phyloP scores from a whole-genome alignment of 1,140 invertebrate genomes.

The Orchestia grillus region DNA sequence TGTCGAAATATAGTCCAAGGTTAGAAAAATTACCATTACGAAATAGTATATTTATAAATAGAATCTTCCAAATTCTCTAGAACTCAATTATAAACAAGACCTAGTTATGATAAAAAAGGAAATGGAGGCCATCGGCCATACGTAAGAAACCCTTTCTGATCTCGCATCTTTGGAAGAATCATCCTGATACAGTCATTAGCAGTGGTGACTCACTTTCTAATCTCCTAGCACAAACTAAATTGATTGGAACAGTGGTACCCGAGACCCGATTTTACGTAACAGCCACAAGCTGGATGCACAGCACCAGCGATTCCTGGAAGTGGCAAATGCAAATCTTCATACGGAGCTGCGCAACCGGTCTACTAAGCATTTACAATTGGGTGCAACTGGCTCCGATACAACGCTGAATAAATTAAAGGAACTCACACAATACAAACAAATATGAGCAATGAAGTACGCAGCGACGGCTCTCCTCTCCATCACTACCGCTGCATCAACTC shows the following conservation, averaged over 20 bases:
- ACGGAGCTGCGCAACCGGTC: background rate
- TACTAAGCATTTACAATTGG: conserved; percentile 1
- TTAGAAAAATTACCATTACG: background rate
- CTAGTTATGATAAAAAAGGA: conserved; percentile 41
- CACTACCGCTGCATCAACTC: background rate
- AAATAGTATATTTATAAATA: conserved; percentile 56
- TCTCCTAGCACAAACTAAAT: background rate
- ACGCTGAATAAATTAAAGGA: conserved; percentile 12
- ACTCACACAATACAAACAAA: conserved; percentile 6
- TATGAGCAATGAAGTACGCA: background rate
- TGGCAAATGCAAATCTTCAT: background rate
- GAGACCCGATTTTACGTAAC: background rate
- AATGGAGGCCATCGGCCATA: background rate
- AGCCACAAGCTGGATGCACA: background rate
- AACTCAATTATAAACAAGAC: conserved; percentile 54
- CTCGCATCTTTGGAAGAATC: background rate
- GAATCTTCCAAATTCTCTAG: conserved; percentile 52
- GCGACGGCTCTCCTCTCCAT: background rate
- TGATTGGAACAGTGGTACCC: background rate
- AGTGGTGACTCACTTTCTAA: background rate
- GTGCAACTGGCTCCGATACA: background rate
- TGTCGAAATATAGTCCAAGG: background rate
- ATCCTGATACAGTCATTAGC: background rate
- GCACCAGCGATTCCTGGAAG: background rate
- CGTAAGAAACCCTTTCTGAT: background rate